Conservation (phyloP, 2,888 invertebrate genomes). For the Drosophila rubida region DNA sequence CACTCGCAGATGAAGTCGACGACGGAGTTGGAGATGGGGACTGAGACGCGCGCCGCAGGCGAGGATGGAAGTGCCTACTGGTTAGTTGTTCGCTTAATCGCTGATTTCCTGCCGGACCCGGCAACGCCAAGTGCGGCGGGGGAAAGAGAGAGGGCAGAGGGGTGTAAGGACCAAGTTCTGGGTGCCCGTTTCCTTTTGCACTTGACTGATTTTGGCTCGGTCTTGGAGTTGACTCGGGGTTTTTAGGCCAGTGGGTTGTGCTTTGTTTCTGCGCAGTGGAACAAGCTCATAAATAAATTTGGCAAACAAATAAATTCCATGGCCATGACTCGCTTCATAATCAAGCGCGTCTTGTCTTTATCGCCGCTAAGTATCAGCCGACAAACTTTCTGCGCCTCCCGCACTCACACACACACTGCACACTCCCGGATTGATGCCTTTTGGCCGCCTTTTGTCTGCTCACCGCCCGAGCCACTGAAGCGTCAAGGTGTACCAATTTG, state of each 20-base stretch:
- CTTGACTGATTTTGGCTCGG: slow-evolving; percentile 74
- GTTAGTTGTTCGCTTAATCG: slow-evolving; percentile 78
- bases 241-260: slow-evolving; percentile 44
- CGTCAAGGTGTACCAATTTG: slow-evolving; percentile 84
- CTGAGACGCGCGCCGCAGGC: slow-evolving; percentile 47
- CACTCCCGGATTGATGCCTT: slow-evolving; percentile 63
- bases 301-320: slow-evolving; percentile 76
- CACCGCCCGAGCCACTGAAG: slow-evolving; percentile 72
- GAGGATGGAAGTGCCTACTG: slow-evolving; percentile 54
- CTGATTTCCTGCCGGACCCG: slow-evolving; percentile 73
- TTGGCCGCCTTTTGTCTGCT: slow-evolving; percentile 56
- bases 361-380: slow-evolving; percentile 74
- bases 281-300: slow-evolving; percentile 80
- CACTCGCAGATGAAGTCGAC: slow-evolving; percentile 25
- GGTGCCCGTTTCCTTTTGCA: slow-evolving; percentile 75
- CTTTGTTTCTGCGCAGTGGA: slow-evolving; percentile 74
- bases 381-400: slow-evolving; percentile 53
- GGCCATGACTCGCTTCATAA: slow-evolving; percentile 70
- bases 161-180: slow-evolving; percentile 65
- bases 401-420: background rate
- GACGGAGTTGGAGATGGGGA: background rate
- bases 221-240: slow-evolving; percentile 15
- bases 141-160: background rate
- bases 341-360: slow-evolving; percentile 74
- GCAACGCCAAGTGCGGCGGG: slow-evolving; percentile 8